These are phyloP conservation scores for Bradysia coprophila DNA, from an alignment of 1,140 invertebrate genomes.

Conservation along the genomic window DNA sequence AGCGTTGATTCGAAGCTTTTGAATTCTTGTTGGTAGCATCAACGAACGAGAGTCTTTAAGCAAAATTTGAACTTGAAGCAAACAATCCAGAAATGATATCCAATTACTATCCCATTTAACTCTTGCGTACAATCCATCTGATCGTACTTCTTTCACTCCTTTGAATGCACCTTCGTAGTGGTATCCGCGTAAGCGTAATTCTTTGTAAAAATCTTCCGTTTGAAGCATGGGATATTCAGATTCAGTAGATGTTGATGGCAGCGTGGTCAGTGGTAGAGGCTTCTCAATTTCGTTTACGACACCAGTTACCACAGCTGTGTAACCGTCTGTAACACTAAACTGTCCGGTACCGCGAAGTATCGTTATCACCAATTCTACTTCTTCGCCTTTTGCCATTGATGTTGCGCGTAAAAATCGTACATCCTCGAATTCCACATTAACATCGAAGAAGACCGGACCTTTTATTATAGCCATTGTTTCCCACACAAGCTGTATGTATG, in stretches of 20 bases:
- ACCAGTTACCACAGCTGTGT: slow-evolving; percentile 59
- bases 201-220: slow-evolving; percentile 77
- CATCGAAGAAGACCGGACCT: slow-evolving; percentile 45
- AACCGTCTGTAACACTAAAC: slow-evolving; percentile 72
- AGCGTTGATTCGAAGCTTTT: slow-evolving; percentile 60
- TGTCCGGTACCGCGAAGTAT: slow-evolving; percentile 65
- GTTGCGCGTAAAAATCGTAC: slow-evolving; percentile 69
- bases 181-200: slow-evolving; percentile 76
- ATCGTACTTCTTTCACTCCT: slow-evolving; percentile 16
- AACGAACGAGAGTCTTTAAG: slow-evolving; percentile 52
- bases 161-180: slow-evolving; percentile 41
- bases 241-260: slow-evolving; percentile 22
- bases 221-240: slow-evolving; percentile 28
- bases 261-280: slow-evolving; percentile 23
- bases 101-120: slow-evolving; percentile 60
- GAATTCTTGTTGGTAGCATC: slow-evolving; percentile 69
- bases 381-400: slow-evolving; percentile 46
- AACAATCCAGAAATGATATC: slow-evolving; percentile 83
- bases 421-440: slow-evolving; percentile 73
- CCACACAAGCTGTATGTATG: slow-evolving; percentile 73
- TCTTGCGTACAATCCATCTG: slow-evolving; percentile 27
- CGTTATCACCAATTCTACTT: slow-evolving; percentile 57
- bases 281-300: slow-evolving; percentile 34
- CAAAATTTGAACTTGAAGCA: slow-evolving; percentile 75
- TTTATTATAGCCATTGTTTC: slow-evolving; percentile 65